Percentiles rank a stretch among this genome's conserved stretches.
Evolutionary conservation across 2,113 vertebrate genomes (phyloP).

Genomic region (Grus americana): DNA sequence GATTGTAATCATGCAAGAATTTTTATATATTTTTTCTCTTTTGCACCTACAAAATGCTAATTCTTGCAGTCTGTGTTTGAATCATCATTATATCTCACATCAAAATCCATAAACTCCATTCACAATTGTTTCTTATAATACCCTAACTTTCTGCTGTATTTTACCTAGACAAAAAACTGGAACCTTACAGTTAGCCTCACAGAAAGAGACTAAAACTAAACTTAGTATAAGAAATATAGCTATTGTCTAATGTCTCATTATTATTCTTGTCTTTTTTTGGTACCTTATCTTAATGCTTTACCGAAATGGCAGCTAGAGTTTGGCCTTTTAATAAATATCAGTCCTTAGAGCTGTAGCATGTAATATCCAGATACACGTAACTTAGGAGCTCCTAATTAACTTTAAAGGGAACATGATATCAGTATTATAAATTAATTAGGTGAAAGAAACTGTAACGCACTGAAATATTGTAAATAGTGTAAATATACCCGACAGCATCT

Average conservation of each 20-base stretch:
- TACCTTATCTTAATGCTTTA: background rate
- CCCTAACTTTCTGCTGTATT: background rate
- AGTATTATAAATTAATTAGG: background rate
- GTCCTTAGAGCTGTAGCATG: background rate
- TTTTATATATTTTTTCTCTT: background rate
- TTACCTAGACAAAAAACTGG: background rate
- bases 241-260: background rate
- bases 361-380: accelerated
- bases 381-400: background rate
- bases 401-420: background rate
- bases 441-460: background rate
- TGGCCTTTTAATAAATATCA: background rate
- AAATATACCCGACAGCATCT: background rate
- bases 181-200: background rate
- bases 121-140: background rate
- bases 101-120: background rate
- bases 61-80: background rate
- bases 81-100: background rate
- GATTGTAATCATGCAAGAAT: accelerated
- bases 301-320: background rate
- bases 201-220: background rate
- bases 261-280: background rate
- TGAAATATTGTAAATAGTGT: background rate
- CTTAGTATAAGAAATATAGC: background rate
- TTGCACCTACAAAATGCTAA: accelerated